Percentiles rank a stretch among this genome's conserved stretches.
These are phyloP conservation scores for Ochotona curzoniae DNA, from an alignment of 2,113 vertebrate species.

Conservation along the genomic window DNA sequence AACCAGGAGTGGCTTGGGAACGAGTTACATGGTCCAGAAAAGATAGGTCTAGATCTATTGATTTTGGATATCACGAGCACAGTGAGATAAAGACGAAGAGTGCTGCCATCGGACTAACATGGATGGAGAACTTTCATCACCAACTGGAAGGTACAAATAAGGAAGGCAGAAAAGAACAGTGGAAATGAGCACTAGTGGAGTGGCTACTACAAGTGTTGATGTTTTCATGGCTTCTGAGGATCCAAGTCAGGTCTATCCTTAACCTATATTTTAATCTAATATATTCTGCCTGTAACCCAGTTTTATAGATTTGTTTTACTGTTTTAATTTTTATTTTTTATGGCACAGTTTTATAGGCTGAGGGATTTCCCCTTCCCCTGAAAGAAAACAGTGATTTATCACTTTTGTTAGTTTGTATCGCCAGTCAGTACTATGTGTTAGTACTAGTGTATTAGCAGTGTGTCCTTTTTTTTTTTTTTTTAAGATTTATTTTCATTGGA, in stretches of 20 bases:
- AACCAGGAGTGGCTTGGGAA: not conserved
- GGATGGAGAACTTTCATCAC: not conserved
- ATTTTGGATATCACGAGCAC: not conserved
- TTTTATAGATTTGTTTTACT: not conserved
- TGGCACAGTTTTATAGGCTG: too few species aligned
- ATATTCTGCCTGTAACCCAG: not conserved
- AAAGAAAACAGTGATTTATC: too few species aligned
- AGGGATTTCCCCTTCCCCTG: too few species aligned
- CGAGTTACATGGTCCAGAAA: not conserved
- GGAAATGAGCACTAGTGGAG: not conserved
- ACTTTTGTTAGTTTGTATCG: too few species aligned
- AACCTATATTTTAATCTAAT: not conserved
- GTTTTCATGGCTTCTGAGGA: not conserved
- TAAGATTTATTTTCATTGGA: too few species aligned
- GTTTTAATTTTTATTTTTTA: too few species aligned
- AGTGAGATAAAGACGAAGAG: not conserved
- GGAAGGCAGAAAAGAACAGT: not conserved
- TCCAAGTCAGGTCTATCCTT: not conserved
- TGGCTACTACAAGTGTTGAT: not conserved
- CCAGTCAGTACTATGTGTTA: too few species aligned
- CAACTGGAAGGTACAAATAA: not conserved
- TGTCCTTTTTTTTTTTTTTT: too few species aligned
- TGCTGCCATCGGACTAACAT: not conserved
- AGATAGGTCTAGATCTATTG: not conserved
- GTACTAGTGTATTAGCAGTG: too few species aligned